phyloP scores from a whole-genome alignment of 2,113 vertebrate genomes.

The Cynocephalus volans region DNA sequence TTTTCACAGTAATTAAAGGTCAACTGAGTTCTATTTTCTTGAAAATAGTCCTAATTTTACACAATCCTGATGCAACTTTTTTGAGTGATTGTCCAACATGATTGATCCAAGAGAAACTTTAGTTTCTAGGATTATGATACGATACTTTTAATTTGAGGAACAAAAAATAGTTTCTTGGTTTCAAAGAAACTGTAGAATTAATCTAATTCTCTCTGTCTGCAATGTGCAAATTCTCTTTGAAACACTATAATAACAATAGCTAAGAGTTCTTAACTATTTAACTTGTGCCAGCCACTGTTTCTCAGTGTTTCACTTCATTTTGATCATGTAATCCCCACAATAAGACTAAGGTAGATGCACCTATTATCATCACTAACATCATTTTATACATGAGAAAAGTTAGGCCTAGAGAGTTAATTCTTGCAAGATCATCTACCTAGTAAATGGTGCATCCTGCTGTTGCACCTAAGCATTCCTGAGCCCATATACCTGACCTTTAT shows the following conservation, averaged over 20 bases:
- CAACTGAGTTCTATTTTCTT: background rate
- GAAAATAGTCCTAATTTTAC: background rate
- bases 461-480: too few species aligned
- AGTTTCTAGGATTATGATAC: background rate
- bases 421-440: background rate
- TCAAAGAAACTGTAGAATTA: background rate
- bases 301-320: background rate
- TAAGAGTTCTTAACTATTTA: background rate
- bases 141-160: background rate
- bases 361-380: background rate
- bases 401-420: background rate
- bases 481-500: background rate
- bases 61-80: background rate
- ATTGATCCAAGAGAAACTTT: background rate
- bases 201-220: background rate
- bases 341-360: background rate
- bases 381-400: background rate
- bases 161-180: background rate
- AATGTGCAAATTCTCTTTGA: background rate
- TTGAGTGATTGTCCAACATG: background rate
- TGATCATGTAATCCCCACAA: background rate
- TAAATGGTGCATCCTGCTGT: fast-evolving
- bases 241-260: background rate
- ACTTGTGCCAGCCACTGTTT: background rate
- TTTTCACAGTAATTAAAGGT: background rate